Evolutionary conservation across 2,113 vertebrate genomes (phyloP).

Genomic region (Morone saxatilis): DNA sequence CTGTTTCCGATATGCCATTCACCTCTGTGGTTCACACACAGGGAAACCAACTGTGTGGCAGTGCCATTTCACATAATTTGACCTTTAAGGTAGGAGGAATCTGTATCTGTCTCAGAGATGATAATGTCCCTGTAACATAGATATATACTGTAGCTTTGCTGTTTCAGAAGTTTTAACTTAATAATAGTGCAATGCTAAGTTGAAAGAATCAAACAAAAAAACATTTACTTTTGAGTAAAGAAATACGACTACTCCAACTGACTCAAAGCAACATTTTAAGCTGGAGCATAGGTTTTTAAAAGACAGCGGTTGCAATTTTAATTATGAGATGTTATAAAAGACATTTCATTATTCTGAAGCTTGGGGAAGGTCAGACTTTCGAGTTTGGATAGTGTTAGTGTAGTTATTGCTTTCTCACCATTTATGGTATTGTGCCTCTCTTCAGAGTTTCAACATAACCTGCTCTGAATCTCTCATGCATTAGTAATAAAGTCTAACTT

Average conservation of each 20-base stretch:
- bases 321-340: conserved; percentile 28
- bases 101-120: not conserved
- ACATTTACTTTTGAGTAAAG: not conserved
- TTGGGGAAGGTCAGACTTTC: conserved; percentile 17
- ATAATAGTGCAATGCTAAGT: not conserved
- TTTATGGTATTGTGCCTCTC: conserved; percentile 56
- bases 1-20: not conserved
- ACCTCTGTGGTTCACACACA: not conserved
- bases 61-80: conserved; percentile 1
- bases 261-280: not conserved
- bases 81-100: not conserved
- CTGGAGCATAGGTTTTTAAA: not conserved
- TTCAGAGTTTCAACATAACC: conserved; percentile 27
- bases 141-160: not conserved
- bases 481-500: conserved; percentile 8
- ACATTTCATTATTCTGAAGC: conserved; percentile 29
- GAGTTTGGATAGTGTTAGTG: conserved; percentile 35
- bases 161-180: not conserved
- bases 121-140: not conserved
- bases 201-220: not conserved
- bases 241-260: not conserved
- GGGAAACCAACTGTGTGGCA: not conserved
- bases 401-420: conserved; percentile 59
- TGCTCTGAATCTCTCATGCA: conserved; percentile 23
- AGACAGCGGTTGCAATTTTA: not conserved